Evolutionary conservation across 2,888 invertebrate genomes (phyloP), one percentile per base, ranked within the genome.

Genomic region (Petrolisthes cinctipes): DNA sequence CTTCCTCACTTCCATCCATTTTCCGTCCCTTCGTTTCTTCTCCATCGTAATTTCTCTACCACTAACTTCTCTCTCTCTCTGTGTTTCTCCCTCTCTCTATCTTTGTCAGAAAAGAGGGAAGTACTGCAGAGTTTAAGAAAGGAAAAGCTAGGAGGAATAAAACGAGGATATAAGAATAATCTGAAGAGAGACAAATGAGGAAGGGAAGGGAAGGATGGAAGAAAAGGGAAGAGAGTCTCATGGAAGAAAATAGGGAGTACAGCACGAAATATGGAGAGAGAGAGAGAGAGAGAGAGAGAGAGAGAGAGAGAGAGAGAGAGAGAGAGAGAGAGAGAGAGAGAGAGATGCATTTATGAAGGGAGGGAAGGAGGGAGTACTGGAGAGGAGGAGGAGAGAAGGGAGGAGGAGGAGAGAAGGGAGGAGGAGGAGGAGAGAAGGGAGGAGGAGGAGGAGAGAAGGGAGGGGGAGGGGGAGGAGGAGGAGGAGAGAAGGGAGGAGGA

Each of bases 301-400:
- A 76, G 75, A 76, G 75, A 76, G 37, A 76, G 75, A 78, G 78
- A 54, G 54, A 78, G 78, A 78, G 75, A 76, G 75, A 76, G 75
- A 76, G 75, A 76, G 75, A 76, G 75, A 76, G 75, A 76, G 75
- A 76, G 75, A 76, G 75, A 76, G 75, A 76, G 37, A 76, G 75
- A 78, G 78, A 54, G 54, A 78, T 14, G 66, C 66, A 66, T 17
- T 66, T 11, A 66, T 11, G 66, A 66, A 17, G 66, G 17, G 66
- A n/a, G n/a, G 20, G 66, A 66, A 17, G 66, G 17, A 17, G 73
- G 23, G 73, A 23, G 23, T 7, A 73, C n/a, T n/a, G 73, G 23
- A 23, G 73, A n/a, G 73, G 7, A 73, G 73, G 7, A 73, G 73
- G 3, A 6, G 0, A 68, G n/a, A 6, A 6, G 4, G 14, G 14